phyloP scores from a whole-genome alignment of 2,797 vertebrate species.

The Cirrhinus molitorella region DNA sequence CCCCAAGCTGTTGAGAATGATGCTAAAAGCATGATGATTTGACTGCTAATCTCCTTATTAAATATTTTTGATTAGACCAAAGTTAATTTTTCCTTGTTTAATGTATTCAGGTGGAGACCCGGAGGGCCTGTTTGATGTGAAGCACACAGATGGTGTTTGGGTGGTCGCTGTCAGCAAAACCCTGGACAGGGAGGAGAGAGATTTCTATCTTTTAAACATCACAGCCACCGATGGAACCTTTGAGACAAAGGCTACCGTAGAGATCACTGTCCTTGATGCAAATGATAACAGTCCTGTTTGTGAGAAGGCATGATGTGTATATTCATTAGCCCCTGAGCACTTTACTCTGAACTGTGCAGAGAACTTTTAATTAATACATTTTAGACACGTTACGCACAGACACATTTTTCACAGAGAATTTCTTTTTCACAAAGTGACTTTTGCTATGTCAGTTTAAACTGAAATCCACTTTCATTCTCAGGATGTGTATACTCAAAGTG shows the following conservation, averaged over 20 bases:
- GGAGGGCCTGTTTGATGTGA: conserved; percentile 83
- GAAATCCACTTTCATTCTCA: conserved; percentile 61
- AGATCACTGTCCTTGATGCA: conserved; percentile 88
- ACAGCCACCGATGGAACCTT: conserved; percentile 86
- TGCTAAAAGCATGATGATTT: conserved; percentile 30
- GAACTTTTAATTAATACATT: background rate
- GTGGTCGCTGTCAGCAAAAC: conserved; percentile 82
- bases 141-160: conserved; percentile 84
- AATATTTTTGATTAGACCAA: conserved; percentile 37
- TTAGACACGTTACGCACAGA: background rate
- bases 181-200: conserved; percentile 84
- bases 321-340: conserved; percentile 21
- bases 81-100: conserved; percentile 46
- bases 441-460: conserved; percentile 66
- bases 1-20: conserved; percentile 33
- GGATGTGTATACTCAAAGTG: conserved; percentile 76
- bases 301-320: conserved; percentile 78
- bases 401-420: background rate
- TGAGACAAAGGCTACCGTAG: conserved; percentile 82
- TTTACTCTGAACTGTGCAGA: background rate
- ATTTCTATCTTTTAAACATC: conserved; percentile 85
- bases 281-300: conserved; percentile 88
- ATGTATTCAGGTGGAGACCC: conserved; percentile 82
- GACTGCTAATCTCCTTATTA: conserved; percentile 24
- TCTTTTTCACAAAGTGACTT: background rate